Evolutionary conservation across 2,888 invertebrate genomes (phyloP).

Genomic region (Philonicus albiceps): DNA sequence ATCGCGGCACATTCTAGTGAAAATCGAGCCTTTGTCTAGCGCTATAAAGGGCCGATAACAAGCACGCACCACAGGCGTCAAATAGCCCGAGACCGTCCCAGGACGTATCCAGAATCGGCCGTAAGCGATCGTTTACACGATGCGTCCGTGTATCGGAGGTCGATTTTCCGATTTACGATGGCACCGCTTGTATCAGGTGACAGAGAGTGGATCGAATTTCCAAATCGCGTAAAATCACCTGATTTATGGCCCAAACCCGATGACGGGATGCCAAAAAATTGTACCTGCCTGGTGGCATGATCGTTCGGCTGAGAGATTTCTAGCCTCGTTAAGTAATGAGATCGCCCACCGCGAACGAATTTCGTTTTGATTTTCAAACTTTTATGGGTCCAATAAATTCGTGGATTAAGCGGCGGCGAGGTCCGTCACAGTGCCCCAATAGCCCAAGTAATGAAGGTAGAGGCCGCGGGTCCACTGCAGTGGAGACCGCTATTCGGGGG

Average conservation of each 20-base stretch:
- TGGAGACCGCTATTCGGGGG: neutral
- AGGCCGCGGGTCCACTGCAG: neutral
- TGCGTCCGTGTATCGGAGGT: neutral
- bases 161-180: conserved; percentile 35
- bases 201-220: conserved; percentile 33
- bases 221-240: conserved; percentile 38
- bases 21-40: neutral
- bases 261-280: conserved; percentile 38
- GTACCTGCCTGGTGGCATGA: conserved; percentile 16
- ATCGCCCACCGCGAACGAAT: conserved; percentile 37
- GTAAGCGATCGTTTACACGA: neutral
- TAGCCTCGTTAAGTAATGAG: conserved; percentile 25
- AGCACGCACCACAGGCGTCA: neutral
- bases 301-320: neutral
- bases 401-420: conserved; percentile 23
- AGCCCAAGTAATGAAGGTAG: neutral
- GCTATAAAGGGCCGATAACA: conserved; percentile 5
- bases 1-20: neutral
- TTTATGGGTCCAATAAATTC: conserved; percentile 30
- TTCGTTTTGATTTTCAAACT: conserved; percentile 33
- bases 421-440: neutral
- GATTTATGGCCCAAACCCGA: conserved; percentile 12
- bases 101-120: neutral
- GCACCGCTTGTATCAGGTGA: conserved; percentile 24
- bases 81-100: neutral